Evolutionary conservation across 2,888 invertebrate species (phyloP).

Genomic region (Pteria penguin): DNA sequence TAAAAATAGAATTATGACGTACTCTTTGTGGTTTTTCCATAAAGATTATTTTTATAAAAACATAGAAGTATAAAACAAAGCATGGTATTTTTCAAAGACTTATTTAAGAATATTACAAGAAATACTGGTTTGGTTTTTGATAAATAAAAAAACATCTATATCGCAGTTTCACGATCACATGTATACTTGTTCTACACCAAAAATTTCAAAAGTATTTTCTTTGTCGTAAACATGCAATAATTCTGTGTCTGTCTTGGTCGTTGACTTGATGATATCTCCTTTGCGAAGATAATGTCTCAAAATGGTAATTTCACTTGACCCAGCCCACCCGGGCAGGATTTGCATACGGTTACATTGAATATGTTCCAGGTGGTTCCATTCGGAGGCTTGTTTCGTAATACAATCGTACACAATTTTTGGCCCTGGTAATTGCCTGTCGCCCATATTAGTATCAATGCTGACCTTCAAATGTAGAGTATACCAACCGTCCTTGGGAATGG

Average conservation of each 20-base stretch:
- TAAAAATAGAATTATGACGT: no score
- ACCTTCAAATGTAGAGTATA: background rate
- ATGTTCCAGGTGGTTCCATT: background rate
- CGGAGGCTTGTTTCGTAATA: background rate
- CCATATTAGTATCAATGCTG: background rate
- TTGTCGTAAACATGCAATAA: no score
- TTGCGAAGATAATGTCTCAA: background rate
- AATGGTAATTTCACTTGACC: background rate
- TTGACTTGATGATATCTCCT: background rate
- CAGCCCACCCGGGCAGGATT: background rate
- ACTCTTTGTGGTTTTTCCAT: no score
- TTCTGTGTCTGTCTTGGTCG: background rate
- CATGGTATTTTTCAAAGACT: no score
- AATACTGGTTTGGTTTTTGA: no score
- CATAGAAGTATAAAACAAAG: no score
- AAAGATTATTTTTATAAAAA: no score
- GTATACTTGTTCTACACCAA: no score
- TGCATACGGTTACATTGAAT: background rate
- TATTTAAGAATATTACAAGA: no score
- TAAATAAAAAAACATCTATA: no score
- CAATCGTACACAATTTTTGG: background rate
- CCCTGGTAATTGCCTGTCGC: background rate
- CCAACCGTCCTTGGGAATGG: background rate
- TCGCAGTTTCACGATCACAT: no score
- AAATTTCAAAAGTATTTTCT: no score